Evolutionary conservation across 2,888 invertebrate species (phyloP).

Genomic region (Mystacides longicornis): DNA sequence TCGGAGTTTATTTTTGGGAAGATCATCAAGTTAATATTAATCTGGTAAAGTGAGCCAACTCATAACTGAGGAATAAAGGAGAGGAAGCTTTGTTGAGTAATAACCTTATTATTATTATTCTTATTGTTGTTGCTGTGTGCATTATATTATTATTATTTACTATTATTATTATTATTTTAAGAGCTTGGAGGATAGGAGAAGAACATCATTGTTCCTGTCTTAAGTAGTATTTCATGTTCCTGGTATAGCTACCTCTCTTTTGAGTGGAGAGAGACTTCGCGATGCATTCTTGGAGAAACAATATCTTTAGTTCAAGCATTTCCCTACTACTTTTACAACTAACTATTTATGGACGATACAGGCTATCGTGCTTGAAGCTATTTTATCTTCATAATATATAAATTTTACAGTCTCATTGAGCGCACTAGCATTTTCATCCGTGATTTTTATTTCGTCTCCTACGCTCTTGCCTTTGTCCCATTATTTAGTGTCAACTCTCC

Average conservation of each 20-base stretch:
- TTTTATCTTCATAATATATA: too few species aligned
- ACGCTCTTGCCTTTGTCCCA: too few species aligned
- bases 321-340: background rate
- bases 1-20: too few species aligned
- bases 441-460: too few species aligned
- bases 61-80: background rate
- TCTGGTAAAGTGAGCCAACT: background rate
- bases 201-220: constrained; percentile 1
- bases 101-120: background rate
- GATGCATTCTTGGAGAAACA: background rate
- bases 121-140: background rate
- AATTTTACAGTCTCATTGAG: too few species aligned
- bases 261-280: background rate
- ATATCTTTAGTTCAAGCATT: background rate
- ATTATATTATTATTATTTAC: too few species aligned
- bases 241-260: too few species aligned
- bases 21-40: background rate
- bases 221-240: constrained; percentile 1
- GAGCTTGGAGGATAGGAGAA: background rate
- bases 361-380: too few species aligned
- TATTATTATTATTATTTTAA: background rate
- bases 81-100: background rate
- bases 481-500: too few species aligned
- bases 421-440: too few species aligned
- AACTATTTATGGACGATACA: too few species aligned